A percentile compares a stretch with the other conserved stretches of the same genome.
Conservation (phyloP, 2,797 vertebrate species). For the Acropternis orthonyx region DNA sequence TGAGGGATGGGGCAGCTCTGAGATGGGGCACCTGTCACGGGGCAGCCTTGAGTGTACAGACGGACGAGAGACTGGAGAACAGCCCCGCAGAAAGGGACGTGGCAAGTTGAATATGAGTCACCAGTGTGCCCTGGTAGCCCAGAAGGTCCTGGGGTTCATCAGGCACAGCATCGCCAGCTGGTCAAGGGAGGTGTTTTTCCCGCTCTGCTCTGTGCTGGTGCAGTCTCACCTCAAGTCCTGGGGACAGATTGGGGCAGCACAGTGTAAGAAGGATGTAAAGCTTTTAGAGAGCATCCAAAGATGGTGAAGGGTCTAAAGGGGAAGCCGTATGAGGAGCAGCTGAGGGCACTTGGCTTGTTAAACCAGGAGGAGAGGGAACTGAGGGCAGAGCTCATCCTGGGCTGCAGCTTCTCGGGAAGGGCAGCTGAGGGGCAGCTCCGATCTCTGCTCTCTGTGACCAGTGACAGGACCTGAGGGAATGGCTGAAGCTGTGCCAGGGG, state of each 20-base stretch:
- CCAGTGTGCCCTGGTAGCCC: background rate
- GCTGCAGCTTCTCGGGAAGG: background rate
- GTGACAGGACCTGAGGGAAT: rapidly evolving
- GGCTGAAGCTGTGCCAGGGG: background rate
- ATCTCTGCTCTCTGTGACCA: background rate
- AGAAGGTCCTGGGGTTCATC: background rate
- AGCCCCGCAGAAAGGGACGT: background rate
- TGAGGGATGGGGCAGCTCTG: background rate
- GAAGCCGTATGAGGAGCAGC: background rate
- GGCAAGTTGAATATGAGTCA: background rate
- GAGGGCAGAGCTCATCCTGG: background rate
- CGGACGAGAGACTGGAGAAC: background rate
- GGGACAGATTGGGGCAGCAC: background rate
- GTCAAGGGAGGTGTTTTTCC: background rate
- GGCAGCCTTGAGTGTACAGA: rapidly evolving
- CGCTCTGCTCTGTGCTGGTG: background rate
- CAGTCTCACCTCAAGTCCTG: background rate
- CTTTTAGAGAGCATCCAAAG: background rate
- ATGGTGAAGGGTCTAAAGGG: background rate
- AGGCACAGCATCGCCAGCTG: background rate
- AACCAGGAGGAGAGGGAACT: background rate
- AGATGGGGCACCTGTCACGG: background rate
- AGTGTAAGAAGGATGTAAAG: background rate
- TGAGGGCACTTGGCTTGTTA: background rate
- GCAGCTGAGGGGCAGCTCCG: background rate